Evolutionary conservation across 2,113 vertebrate species (phyloP).

Genomic region (Nothobranchius kuhntae): DNA sequence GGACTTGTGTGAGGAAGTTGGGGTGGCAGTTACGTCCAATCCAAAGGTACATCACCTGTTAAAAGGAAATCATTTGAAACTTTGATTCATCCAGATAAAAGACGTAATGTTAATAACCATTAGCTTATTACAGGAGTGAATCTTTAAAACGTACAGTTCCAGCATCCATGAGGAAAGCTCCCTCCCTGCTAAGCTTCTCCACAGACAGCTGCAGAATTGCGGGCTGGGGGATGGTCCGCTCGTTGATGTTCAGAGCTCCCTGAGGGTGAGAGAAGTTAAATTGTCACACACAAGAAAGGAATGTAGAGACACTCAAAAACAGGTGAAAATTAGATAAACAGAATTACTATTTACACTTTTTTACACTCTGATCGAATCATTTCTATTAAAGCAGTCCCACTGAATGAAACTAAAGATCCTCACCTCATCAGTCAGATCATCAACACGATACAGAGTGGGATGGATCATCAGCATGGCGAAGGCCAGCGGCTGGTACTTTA

Average conservation of each 20-base stretch:
- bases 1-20: conserved; percentile 87
- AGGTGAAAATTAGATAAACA: not conserved
- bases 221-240: conserved; percentile 92
- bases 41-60: conserved; percentile 91
- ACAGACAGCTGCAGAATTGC: conserved; percentile 90
- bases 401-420: conserved; percentile 9
- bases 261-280: conserved; percentile 48
- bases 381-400: too few relatives aligned
- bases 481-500: conserved; percentile 92
- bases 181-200: conserved; percentile 92
- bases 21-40: conserved; percentile 89
- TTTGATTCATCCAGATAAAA: not conserved
- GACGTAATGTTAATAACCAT: not conserved
- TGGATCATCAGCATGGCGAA: conserved; percentile 93
- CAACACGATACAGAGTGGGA: conserved; percentile 89
- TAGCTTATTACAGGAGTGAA: not conserved
- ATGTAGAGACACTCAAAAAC: too few relatives aligned
- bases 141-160: conserved; percentile 81
- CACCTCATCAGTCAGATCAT: conserved; percentile 92
- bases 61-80: not conserved
- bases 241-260: conserved; percentile 90
- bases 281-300: not conserved
- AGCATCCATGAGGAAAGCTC: conserved; percentile 93
- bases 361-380: too few relatives aligned
- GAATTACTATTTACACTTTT: not conserved